phyloP scores from a whole-genome alignment of 2,113 vertebrate species.

The Erpornis zantholeuca region DNA sequence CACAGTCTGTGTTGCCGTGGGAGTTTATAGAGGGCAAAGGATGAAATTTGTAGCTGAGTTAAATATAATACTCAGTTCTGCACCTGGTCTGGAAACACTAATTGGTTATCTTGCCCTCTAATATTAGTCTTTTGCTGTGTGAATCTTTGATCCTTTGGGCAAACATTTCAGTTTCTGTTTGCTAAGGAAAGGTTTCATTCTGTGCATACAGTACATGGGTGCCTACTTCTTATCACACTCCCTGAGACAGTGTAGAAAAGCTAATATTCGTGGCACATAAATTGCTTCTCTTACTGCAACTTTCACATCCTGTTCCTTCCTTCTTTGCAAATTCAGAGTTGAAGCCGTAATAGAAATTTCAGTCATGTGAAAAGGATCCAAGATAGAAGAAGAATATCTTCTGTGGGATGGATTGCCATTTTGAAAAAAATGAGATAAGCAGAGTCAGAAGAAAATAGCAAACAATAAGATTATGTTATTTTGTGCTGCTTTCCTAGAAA shows the following conservation, averaged over 20 bases:
- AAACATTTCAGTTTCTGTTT: slow-evolving; percentile 64
- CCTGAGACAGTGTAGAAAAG: background rate
- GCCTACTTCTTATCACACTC: background rate
- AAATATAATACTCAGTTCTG: slow-evolving; percentile 35
- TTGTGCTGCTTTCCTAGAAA: background rate
- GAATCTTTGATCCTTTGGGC: slow-evolving; percentile 50
- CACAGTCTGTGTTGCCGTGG: background rate
- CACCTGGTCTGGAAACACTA: slow-evolving; percentile 11
- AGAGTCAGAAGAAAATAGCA: background rate
- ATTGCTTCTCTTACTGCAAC: background rate
- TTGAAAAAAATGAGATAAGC: background rate
- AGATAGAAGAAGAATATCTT: background rate
- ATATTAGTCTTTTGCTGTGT: slow-evolving; percentile 36
- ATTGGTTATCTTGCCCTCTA: slow-evolving; percentile 46
- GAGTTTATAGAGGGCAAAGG: slow-evolving; percentile 24
- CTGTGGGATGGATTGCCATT: background rate
- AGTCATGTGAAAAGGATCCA: background rate
- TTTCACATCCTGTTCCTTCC: background rate
- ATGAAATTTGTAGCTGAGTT: slow-evolving; percentile 30
- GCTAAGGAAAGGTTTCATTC: slow-evolving; percentile 18
- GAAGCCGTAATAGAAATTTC: background rate
- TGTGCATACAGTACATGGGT: slow-evolving; percentile 21
- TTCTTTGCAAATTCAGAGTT: background rate
- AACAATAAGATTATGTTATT: background rate
- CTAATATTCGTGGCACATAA: background rate